Evolutionary conservation across 2,113 vertebrate species (phyloP).

Genomic region (Toxotes jaculatrix): DNA sequence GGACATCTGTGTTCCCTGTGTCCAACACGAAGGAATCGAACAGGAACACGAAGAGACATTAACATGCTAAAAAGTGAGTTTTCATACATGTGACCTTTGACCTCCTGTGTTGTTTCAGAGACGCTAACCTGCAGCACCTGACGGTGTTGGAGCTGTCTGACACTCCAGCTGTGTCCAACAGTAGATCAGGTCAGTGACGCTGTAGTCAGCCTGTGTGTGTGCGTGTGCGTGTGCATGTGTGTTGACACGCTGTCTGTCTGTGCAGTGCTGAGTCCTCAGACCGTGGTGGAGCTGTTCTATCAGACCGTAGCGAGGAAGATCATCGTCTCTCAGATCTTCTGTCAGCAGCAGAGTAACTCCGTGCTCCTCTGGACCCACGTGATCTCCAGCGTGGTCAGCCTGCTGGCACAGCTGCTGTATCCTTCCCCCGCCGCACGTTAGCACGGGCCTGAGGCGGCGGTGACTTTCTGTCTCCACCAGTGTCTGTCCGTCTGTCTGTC

Average conservation of each 20-base stretch:
- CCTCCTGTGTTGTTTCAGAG: constrained; percentile 80
- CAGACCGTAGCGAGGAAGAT: constrained; percentile 90
- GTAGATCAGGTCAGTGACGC: constrained; percentile 85
- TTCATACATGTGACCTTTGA: constrained; percentile 9
- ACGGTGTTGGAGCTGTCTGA: constrained; percentile 93
- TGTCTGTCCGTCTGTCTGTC: background rate
- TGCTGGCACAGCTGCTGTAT: constrained; percentile 95
- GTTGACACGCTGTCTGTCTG: background rate
- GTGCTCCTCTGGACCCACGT: constrained; percentile 90
- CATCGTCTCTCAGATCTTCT: constrained; percentile 89
- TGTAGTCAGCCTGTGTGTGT: no score
- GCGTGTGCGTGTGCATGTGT: no score
- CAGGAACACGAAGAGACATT: no score
- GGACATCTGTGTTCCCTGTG: no score
- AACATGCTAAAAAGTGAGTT: no score
- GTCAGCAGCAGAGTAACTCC: constrained; percentile 81
- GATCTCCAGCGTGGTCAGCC: constrained; percentile 85
- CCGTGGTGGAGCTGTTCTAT: constrained; percentile 95
- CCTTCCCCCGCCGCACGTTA: constrained; percentile 72
- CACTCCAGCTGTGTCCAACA: constrained; percentile 78
- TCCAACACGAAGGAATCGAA: no score
- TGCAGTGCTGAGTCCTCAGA: constrained; percentile 88
- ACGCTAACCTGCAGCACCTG: constrained; percentile 95
- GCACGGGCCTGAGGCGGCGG: background rate
- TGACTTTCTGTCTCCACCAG: background rate